A percentile compares a stretch with the other conserved stretches of the same genome.
Conservation (phyloP, 1,140 invertebrate genomes). For the Trigoniulus corallinus region DNA sequence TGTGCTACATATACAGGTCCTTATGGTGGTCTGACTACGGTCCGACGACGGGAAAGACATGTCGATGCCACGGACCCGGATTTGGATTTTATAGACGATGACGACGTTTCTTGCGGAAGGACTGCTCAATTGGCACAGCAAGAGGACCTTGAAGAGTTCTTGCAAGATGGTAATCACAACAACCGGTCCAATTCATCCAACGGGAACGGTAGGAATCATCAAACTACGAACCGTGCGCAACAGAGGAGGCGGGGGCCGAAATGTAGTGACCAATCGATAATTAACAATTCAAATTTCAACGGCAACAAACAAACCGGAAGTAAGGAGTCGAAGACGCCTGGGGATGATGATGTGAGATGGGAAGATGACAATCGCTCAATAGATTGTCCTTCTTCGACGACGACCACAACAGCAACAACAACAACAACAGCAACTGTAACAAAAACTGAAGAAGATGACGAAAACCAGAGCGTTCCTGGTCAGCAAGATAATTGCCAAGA, state of each 20-base stretch:
- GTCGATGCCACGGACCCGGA: constrained; percentile 42
- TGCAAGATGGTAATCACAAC: not conserved
- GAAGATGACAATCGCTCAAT: not conserved
- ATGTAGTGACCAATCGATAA: not conserved
- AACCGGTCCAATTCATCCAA: not conserved
- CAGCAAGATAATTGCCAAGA: no score
- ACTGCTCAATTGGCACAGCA: constrained; percentile 5
- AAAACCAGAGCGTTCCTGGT: no score
- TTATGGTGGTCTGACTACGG: constrained; percentile 52
- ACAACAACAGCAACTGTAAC: no score
- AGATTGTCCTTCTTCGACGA: no score
- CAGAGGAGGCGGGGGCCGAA: not conserved
- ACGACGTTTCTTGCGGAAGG: constrained; percentile 9
- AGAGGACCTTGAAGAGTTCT: constrained; percentile 7
- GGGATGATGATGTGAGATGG: not conserved
- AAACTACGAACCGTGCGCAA: not conserved
- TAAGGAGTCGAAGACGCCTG: not conserved
- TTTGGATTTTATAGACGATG: constrained; percentile 51
- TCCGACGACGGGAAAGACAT: constrained; percentile 40
- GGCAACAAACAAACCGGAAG: not conserved
- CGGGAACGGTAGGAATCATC: not conserved
- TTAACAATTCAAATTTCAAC: not conserved
- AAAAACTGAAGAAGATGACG: no score
- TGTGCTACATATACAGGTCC: constrained; percentile 54
- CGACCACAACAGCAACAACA: no score